Conservation (phyloP, 2,113 vertebrate genomes). For the Melanerpes formicivorus region DNA sequence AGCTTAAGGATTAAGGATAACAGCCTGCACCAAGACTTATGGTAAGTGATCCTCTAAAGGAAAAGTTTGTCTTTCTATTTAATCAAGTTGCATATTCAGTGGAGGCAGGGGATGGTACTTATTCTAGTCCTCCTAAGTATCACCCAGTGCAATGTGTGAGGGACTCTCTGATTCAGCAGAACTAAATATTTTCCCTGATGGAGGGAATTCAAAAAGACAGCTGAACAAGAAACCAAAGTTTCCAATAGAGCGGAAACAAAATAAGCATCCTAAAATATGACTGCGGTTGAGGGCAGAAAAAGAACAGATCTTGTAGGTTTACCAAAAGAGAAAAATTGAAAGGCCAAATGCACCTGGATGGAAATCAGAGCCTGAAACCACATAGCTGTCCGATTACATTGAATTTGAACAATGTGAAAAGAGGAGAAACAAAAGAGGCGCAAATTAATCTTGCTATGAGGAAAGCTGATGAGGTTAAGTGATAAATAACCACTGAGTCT, state of each 20-base stretch:
- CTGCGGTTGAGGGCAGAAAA: neutral
- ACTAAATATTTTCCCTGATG: neutral
- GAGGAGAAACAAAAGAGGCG: neutral
- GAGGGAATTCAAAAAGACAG: neutral
- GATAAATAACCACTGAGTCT: neutral
- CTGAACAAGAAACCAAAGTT: neutral
- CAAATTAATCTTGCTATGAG: neutral
- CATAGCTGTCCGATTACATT: neutral
- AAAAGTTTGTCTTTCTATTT: neutral
- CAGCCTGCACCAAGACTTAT: neutral
- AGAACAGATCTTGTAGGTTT: neutral
- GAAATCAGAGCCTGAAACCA: neutral
- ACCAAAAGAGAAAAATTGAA: neutral
- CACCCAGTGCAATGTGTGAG: neutral
- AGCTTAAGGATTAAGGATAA: neutral
- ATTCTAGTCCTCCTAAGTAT: neutral
- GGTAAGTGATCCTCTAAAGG: neutral
- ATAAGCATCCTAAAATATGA: neutral
- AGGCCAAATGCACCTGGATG: neutral
- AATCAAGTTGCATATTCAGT: neutral
- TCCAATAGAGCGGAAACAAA: neutral
- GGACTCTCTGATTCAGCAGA: neutral
- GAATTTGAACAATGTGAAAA: neutral
- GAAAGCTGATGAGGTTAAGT: constrained; percentile 6
- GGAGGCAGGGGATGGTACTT: neutral